A percentile compares a stretch with the other conserved stretches of the same genome.
phyloP scores from a whole-genome alignment of 2,888 invertebrate species.

The Cenopis cana region DNA sequence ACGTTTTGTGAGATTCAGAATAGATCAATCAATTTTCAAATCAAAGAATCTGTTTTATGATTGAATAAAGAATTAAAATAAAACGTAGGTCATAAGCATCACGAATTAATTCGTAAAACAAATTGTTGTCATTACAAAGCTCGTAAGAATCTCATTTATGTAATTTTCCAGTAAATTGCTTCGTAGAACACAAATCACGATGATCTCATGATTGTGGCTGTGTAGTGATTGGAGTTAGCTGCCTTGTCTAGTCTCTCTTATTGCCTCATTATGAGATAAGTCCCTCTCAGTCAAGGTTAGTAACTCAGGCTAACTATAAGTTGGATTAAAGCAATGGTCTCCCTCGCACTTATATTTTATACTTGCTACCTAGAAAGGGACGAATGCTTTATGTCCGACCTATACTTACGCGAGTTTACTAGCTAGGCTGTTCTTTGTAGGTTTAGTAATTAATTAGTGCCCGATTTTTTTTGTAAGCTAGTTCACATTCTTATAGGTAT shows the following conservation, averaged over 20 bases:
- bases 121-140: neutral
- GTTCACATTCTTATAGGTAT: no score
- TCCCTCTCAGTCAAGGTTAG: neutral
- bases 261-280: neutral
- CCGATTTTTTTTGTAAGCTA: no score
- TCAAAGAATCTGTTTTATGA: neutral
- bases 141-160: constrained; percentile 15
- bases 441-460: no score
- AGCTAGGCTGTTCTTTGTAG: no score
- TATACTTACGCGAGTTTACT: no score
- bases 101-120: neutral
- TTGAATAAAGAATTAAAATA: neutral
- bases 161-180: constrained; percentile 23
- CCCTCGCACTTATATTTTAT: no score
- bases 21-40: no score
- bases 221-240: neutral
- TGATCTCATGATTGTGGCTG: constrained; percentile 18
- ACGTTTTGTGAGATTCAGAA: neutral
- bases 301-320: no score
- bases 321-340: no score
- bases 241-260: neutral
- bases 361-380: no score
- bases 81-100: neutral
- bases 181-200: constrained; percentile 15
- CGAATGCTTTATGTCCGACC: no score